Base-by-base conservation (phyloP, 1,140 invertebrate species). In the Melitaea cinxia region DNA sequence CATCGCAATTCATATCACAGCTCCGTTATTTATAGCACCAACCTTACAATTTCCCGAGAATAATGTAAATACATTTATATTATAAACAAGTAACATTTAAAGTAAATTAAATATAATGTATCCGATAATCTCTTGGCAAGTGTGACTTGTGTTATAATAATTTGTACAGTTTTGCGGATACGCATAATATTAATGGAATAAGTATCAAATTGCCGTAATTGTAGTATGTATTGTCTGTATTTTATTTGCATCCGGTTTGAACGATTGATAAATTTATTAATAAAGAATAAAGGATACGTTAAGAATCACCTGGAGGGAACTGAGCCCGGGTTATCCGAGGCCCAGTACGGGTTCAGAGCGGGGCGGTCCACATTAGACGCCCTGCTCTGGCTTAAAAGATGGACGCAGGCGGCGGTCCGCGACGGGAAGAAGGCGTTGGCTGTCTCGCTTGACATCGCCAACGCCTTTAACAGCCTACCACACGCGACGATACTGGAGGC, bases 81-180 rank as follows among this genome's bases (percentile, higher is more conserved):
- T 17, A 14, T 54, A 24, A 37, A 5, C 26, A 35, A n/a, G 0
- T 35, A 54, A 54, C 30, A 23, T 56, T 24, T 56, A 42, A 14
- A 39, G 10, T 56, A 7, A 54, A 54, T 54, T 30, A 37, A 26
- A 58, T 21, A 59, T 49, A 47, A 24, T 19, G 12, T 19, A 19
- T 49, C 7, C 30, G 15, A 23, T 9, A 47, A 28, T 50, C 39
- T 59, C 42, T 59, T 59, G 45, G 45, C 57, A 59, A 49, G 21
- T 23, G 57, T 35, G n/a, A 59, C 42, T 26, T 1, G 45, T 35
- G 14, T 17, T 23, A 15, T 59, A 49, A 30, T 23, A 15, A 30
- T 45, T 6, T 15, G 12, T 33, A 59, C 42, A 12, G 35, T 23
- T 15, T 33, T 39, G 12, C 42, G 56, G 42, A 49, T 59, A 12